phyloP scores from a whole-genome alignment of 2,113 vertebrate genomes.

The Pollimyrus isidori region DNA sequence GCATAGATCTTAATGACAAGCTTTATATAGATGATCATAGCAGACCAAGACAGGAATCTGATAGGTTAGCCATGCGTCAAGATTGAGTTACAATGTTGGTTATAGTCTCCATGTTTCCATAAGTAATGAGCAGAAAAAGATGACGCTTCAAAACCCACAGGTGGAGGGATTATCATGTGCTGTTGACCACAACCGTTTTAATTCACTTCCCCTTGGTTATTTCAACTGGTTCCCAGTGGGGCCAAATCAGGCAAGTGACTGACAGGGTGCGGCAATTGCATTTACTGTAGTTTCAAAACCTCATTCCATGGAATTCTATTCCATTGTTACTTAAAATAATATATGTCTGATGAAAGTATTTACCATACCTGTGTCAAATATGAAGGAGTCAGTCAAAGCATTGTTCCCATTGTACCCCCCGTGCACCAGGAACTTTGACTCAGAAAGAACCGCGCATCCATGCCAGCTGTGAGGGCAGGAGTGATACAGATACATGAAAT shows the following conservation, averaged over 20 bases:
- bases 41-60: not conserved
- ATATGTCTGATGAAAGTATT: not conserved
- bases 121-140: not conserved
- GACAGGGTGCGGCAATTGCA: not conserved
- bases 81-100: not conserved
- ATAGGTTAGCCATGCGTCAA: not conserved
- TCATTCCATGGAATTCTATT: not conserved
- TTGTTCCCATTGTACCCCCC: slow-evolving; percentile 59
- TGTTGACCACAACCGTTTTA: not conserved
- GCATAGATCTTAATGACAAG: not conserved
- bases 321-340: not conserved
- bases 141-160: not conserved
- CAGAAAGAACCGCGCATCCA: slow-evolving; percentile 52
- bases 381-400: slow-evolving; percentile 53
- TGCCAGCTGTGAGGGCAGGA: slow-evolving; percentile 49
- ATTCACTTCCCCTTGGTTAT: not conserved
- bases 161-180: not conserved
- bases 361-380: slow-evolving; percentile 59
- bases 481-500: not conserved
- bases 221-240: not conserved
- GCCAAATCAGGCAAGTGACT: not conserved
- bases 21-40: not conserved
- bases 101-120: not conserved
- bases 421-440: slow-evolving; percentile 57
- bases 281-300: not conserved